These are phyloP conservation scores for Hirtodrosophila confusa DNA, from an alignment of 2,888 invertebrate genomes.

Conservation along the genomic window DNA sequence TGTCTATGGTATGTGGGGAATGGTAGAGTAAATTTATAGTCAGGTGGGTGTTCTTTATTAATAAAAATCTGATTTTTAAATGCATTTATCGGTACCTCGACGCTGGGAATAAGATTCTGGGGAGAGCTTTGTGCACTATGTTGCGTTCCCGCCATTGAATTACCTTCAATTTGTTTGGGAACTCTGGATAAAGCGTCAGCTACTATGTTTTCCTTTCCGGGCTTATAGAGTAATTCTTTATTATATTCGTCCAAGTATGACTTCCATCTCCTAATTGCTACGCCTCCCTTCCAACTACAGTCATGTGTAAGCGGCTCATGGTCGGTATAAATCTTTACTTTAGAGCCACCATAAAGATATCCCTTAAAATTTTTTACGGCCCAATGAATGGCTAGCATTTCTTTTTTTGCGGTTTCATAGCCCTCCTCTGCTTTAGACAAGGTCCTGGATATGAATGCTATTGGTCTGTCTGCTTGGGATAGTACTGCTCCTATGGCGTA, in stretches of 20 bases:
- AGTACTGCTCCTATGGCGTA: constrained; percentile 6
- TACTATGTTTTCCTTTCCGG: constrained; percentile 12
- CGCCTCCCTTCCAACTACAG: constrained; percentile 9
- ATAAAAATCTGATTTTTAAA: constrained; percentile 5
- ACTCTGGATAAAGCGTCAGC: constrained; percentile 1
- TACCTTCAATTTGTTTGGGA: constrained; percentile 4
- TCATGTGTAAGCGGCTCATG: constrained; percentile 22
- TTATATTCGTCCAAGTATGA: constrained; percentile 13
- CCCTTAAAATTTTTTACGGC: background rate
- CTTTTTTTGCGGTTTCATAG: background rate
- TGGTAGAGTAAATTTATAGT: constrained; percentile 7
- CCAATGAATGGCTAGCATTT: constrained; percentile 1
- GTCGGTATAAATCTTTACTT: constrained; percentile 9
- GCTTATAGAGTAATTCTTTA: constrained; percentile 20
- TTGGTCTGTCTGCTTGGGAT: background rate
- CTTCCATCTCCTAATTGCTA: constrained; percentile 18
- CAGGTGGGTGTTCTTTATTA: background rate
- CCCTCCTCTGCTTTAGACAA: background rate
- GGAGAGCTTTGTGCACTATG: constrained; percentile 11
- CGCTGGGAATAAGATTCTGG: background rate
- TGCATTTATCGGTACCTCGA: constrained; percentile 5
- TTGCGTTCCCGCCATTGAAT: constrained; percentile 7
- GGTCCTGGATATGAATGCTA: constrained; percentile 1
- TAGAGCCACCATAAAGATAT: constrained; percentile 1
- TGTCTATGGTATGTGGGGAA: constrained; percentile 17